These are phyloP conservation scores for Hafferia zeledoni DNA, from an alignment of 2,797 vertebrate species.

Conservation along the genomic window DNA sequence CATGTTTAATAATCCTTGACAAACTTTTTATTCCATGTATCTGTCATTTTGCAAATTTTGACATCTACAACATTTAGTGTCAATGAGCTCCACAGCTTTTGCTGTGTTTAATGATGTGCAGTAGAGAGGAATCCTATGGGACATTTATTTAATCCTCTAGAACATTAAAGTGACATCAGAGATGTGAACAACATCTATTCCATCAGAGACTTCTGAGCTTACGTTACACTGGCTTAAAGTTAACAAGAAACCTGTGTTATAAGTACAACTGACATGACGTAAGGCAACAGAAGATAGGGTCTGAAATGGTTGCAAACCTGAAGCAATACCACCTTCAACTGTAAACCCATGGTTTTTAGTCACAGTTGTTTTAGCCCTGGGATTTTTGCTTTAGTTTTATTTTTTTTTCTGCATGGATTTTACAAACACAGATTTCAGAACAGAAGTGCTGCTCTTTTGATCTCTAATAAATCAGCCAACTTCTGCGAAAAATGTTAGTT, in stretches of 20 bases:
- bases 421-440: background rate
- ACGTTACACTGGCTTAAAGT: background rate
- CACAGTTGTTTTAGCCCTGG: background rate
- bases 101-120: background rate
- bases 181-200: background rate
- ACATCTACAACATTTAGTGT: background rate
- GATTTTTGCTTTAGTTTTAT: too few relatives aligned
- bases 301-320: background rate
- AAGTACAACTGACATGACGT: background rate
- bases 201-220: background rate
- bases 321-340: background rate
- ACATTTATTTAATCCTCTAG: background rate
- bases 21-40: background rate
- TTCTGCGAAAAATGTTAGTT: background rate
- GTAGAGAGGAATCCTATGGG: background rate
- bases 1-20: background rate
- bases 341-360: background rate
- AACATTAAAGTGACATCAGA: background rate
- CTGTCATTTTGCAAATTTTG: background rate
- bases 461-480: background rate
- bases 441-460: background rate
- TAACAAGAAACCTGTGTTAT: background rate
- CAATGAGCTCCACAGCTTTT: background rate
- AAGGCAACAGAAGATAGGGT: background rate
- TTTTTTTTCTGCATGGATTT: rapidly evolving